phyloP scores from a whole-genome alignment of 2,797 vertebrate species.

The Sebastes itinus region DNA sequence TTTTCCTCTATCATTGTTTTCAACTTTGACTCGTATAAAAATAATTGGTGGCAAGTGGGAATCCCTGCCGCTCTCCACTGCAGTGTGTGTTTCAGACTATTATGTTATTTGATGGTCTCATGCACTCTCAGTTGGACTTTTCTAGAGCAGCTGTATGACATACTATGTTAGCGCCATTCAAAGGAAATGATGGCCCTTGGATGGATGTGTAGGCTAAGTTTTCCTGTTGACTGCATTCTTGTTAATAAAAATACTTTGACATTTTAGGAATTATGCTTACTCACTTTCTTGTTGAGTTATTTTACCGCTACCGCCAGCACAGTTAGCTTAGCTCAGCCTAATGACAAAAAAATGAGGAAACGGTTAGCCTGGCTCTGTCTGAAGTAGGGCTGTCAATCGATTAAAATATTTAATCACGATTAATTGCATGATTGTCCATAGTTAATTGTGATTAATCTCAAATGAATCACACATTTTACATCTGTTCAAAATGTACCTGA shows the following conservation, averaged over 20 bases:
- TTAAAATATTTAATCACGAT: too few relatives aligned
- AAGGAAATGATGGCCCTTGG: background rate
- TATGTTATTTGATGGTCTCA: background rate
- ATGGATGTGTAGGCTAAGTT: background rate
- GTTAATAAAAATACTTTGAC: background rate
- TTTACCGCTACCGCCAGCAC: background rate
- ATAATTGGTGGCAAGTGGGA: background rate
- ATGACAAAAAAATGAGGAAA: too few relatives aligned
- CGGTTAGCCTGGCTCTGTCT: too few relatives aligned
- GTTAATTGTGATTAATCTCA: too few relatives aligned
- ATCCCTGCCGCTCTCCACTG: background rate
- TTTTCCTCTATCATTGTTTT: background rate
- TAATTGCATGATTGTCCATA: too few relatives aligned
- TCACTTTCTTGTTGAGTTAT: background rate
- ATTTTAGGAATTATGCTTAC: background rate
- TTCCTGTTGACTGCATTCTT: background rate
- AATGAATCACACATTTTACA: too few relatives aligned
- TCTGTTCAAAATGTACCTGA: too few relatives aligned
- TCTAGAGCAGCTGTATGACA: background rate
- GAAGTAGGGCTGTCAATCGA: too few relatives aligned
- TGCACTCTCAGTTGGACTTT: background rate
- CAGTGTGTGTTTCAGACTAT: background rate
- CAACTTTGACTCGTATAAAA: background rate
- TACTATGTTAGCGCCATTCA: background rate
- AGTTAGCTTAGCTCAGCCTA: too few relatives aligned